A percentile compares a stretch with the other conserved stretches of the same genome.
These are phyloP conservation scores for Hydriomena furcata DNA, from an alignment of 2,888 invertebrate genomes.

Conservation along the genomic window DNA sequence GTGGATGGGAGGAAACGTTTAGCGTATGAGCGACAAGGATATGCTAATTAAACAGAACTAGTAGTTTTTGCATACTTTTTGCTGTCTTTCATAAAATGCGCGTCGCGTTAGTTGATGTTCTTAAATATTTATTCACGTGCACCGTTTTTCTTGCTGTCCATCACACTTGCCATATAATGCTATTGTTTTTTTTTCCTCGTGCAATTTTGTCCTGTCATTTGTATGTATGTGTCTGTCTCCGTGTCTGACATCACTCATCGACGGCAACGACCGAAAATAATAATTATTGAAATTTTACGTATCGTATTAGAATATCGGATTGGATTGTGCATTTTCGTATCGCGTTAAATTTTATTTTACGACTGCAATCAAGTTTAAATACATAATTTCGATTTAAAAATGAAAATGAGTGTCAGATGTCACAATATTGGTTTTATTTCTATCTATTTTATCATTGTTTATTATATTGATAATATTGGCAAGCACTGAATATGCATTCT, in stretches of 20 bases:
- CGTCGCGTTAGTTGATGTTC: conserved; percentile 4
- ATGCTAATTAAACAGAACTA: conserved; percentile 58
- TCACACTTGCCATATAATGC: conserved; percentile 24
- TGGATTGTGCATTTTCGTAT: conserved; percentile 28
- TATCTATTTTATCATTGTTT: conserved; percentile 25
- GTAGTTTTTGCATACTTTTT: conserved; percentile 46
- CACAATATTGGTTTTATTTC: conserved; percentile 32
- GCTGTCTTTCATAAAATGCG: conserved; percentile 13
- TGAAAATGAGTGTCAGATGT: conserved; percentile 30
- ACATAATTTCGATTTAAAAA: conserved; percentile 25
- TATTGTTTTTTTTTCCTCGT: conserved; percentile 30
- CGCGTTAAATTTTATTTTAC: conserved; percentile 32
- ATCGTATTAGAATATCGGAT: conserved; percentile 22
- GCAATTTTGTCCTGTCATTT: conserved; percentile 51
- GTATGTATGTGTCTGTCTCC: conserved; percentile 54
- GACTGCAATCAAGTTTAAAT: conserved; percentile 35
- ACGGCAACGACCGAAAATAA: conserved; percentile 75
- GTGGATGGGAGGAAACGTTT: conserved; percentile 51
- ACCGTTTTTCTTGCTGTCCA: conserved; percentile 22
- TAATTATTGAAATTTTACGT: conserved; percentile 64
- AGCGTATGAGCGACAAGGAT: conserved; percentile 70
- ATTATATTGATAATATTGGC: conserved; percentile 10
- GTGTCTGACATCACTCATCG: conserved; percentile 70
- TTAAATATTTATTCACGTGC: conserved; percentile 22
- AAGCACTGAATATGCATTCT: conserved; percentile 6